phyloP scores from a whole-genome alignment of 2,797 vertebrate species.

The Zenarchopterus dispar region DNA sequence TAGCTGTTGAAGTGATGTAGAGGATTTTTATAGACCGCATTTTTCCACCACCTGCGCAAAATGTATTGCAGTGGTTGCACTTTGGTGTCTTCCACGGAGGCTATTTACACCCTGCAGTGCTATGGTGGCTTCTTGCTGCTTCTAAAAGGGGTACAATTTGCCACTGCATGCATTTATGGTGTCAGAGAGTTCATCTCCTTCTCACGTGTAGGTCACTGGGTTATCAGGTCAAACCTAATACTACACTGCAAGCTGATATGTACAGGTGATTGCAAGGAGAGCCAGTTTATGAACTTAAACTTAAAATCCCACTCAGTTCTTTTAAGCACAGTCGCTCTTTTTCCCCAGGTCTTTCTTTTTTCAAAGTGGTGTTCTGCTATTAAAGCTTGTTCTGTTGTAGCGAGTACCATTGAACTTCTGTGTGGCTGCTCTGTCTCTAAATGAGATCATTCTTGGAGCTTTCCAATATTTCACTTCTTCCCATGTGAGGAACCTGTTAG shows the following conservation, averaged over 20 bases:
- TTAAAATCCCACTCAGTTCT: slow-evolving; percentile 9
- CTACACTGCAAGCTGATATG: slow-evolving; percentile 46
- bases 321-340: neutral
- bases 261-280: slow-evolving; percentile 29
- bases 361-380: neutral
- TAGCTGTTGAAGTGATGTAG: slow-evolving; percentile 38
- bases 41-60: slow-evolving; percentile 72
- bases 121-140: slow-evolving; percentile 32
- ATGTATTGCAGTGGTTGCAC: slow-evolving; percentile 60
- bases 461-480: slow-evolving; percentile 40
- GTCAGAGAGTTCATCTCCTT: slow-evolving; percentile 48
- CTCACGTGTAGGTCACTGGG: slow-evolving; percentile 68
- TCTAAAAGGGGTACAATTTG: slow-evolving; percentile 59
- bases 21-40: slow-evolving; percentile 54
- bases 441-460: slow-evolving; percentile 53
- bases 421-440: slow-evolving; percentile 17
- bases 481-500: slow-evolving; percentile 38
- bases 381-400: slow-evolving; percentile 14
- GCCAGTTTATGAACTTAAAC: slow-evolving; percentile 28
- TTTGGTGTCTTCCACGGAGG: slow-evolving; percentile 58
- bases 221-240: slow-evolving; percentile 66
- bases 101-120: slow-evolving; percentile 58
- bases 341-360: slow-evolving; percentile 1
- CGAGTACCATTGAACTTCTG: slow-evolving; percentile 15
- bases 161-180: slow-evolving; percentile 50